These are phyloP conservation scores for Musca domestica DNA, from an alignment of 1,140 invertebrate genomes.

Conservation along the genomic window DNA sequence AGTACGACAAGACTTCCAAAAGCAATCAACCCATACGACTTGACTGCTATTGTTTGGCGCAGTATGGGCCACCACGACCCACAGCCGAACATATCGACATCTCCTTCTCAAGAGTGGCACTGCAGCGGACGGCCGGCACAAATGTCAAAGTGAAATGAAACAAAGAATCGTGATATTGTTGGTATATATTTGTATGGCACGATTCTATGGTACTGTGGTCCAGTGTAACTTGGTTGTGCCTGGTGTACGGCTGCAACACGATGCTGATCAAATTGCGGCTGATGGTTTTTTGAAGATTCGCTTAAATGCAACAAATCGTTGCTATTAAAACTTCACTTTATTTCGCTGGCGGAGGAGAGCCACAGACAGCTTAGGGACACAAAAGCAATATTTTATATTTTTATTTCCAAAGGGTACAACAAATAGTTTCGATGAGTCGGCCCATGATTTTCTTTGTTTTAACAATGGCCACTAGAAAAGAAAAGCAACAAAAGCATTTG, in stretches of 20 bases:
- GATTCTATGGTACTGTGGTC: constrained; percentile 4
- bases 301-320: constrained; percentile 20
- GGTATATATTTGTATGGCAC: constrained; percentile 23
- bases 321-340: constrained; percentile 20
- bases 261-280: constrained; percentile 9
- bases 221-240: no score
- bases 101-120: background rate
- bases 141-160: constrained; percentile 18
- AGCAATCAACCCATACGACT: background rate
- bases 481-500: background rate
- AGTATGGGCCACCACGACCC: background rate
- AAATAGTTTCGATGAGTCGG: background rate
- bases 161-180: constrained; percentile 18
- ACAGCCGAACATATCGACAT: background rate
- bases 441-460: no score
- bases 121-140: background rate
- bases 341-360: background rate
- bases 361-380: constrained; percentile 3
- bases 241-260: no score
- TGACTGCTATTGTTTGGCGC: background rate
- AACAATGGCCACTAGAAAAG: background rate
- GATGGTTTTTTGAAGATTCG: constrained; percentile 17
- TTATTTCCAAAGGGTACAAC: constrained; percentile 8
- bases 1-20: background rate
- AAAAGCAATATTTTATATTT: constrained; percentile 19